Base-by-base conservation (phyloP, 1,140 invertebrate species). In the Apis cerana region DNA sequence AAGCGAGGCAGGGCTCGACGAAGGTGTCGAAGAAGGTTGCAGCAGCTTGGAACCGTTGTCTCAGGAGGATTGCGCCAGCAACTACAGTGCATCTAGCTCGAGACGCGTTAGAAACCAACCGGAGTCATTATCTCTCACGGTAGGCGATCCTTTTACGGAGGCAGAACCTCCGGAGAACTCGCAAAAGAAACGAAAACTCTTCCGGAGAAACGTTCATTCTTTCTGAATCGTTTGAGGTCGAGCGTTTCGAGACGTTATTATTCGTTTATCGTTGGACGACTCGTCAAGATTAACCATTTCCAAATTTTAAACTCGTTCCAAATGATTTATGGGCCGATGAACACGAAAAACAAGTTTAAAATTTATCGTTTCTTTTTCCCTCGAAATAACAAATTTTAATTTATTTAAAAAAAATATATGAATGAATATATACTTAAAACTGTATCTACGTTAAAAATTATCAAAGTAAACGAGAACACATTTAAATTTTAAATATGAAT, bases 1-100 rank as follows among this genome's bases (percentile, higher is more conserved):
- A 69, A 89, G 43, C 64, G 89, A 92, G 54, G 70, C 85, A n/a
- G 84, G 87, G 43, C 77, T 90, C 50, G 90, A 90, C 67, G 91
- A 92, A 70, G 88, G 86, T 54, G 83, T 86, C 9, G 90, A 90
- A 75, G 90, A 92, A 77, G 89, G 89, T 17, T 90, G 89, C 54
- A 92, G 91, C 71, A 93, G 92, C 78, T 23, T 91, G 72, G 93
- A 93, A 80, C 92, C 92, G 50, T 71, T 92, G 81, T 93, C 93
- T 2, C 91, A 92, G 56, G 93, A 94, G 61, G 93, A 93, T n/a
- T 92, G 89, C 84, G 89, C 83, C 69, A 91, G 89, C 76, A 92
- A 94, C 23, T 91, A 87, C 27, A 90, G 89, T 58, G 90, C 79
- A 67, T 78, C 86, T 62, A 85, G 85, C 75, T 80, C 80, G 11